These are phyloP conservation scores for Harpegnathos saltator DNA, from an alignment of 1,140 invertebrate genomes.

Conservation along the genomic window DNA sequence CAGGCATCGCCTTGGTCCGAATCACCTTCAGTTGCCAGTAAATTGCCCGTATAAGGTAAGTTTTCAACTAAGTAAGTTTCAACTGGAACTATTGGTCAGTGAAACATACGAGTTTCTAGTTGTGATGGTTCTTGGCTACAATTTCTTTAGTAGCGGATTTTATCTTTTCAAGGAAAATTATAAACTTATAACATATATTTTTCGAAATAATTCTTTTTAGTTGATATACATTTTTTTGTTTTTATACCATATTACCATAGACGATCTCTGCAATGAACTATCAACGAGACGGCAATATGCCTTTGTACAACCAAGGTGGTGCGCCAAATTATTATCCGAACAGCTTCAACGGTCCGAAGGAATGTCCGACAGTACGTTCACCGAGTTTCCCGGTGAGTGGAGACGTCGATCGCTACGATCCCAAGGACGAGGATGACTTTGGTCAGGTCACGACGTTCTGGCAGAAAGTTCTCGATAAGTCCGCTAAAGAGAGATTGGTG, in stretches of 20 bases:
- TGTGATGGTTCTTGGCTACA: no score
- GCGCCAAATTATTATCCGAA: conserved; percentile 98
- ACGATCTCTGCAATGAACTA: conserved; percentile 89
- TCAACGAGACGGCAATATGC: conserved; percentile 94
- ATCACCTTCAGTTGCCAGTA: conserved; percentile 97
- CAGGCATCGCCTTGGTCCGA: conserved; percentile 96
- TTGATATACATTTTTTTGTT: no score
- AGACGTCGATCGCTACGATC: conserved; percentile 92
- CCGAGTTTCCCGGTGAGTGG: conserved; percentile 87
- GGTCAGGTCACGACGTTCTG: conserved; percentile 94
- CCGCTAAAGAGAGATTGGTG: conserved; percentile 90
- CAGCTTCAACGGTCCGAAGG: conserved; percentile 94
- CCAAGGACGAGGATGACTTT: conserved; percentile 96
- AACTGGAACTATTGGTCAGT: no score
- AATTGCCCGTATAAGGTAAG: conserved; percentile 94
- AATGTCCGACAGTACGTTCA: conserved; percentile 80
- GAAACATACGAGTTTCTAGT: no score
- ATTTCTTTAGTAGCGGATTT: no score
- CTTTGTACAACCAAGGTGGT: conserved; percentile 89
- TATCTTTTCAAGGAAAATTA: no score
- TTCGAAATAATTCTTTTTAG: background rate
- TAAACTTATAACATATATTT: no score
- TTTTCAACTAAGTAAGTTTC: no score
- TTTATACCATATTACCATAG: conserved; percentile 72
- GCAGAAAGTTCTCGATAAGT: conserved; percentile 91